Base-by-base conservation (phyloP, 2,113 vertebrate genomes). In the rabbit (Oryctolagus cuniculus) region DNA sequence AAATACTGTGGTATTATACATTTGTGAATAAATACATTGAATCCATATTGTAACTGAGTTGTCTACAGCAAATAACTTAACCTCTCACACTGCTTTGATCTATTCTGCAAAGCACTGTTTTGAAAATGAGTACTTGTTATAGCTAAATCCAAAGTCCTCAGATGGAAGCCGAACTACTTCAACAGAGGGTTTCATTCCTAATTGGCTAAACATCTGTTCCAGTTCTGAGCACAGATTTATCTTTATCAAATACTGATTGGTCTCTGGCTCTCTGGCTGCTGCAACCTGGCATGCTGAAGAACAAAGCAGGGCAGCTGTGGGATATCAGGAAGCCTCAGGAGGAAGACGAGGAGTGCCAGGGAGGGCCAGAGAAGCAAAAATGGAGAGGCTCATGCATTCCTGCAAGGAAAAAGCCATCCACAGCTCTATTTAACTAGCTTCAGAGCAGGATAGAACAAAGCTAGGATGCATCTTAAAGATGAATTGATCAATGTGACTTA, bases 221-320 rank as follows among this genome's bases (percentile, higher is more conserved):
- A 27, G 86, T 70, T 89, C 78, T 86, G 93, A 94, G 74, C 82
- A 95, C 70, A 95, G 89, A 97, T 97, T 97, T 90, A 88, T 97
- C 96, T 97, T 95, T 97, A 97, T 97, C 97, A 96, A 81, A 83
- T 70, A 61, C 96, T 96, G 96, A 96, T 94, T 94, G 91, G 95
- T 86, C 88, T 82, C 86, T 93, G 92, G 96, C 93, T 96, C 78
- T 95, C 90, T 6, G n/a, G 90, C 82, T 95, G 90, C 44, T 85
- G 24, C 44, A 64, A 79, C 89, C 82, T 49, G 69, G 74, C 90
- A 86, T 78, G n/a, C 86, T 4, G 7, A 27, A 31, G 90, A 84
- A 96, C 96, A 96, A 89, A 94, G 86, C 16, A 51, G 10, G 64
- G 31, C 51, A 93, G 82, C 94, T 55, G 88, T 90, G 86, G 80